phyloP scores from a whole-genome alignment of 2,113 vertebrate species.

The Okapia johnstoni region DNA sequence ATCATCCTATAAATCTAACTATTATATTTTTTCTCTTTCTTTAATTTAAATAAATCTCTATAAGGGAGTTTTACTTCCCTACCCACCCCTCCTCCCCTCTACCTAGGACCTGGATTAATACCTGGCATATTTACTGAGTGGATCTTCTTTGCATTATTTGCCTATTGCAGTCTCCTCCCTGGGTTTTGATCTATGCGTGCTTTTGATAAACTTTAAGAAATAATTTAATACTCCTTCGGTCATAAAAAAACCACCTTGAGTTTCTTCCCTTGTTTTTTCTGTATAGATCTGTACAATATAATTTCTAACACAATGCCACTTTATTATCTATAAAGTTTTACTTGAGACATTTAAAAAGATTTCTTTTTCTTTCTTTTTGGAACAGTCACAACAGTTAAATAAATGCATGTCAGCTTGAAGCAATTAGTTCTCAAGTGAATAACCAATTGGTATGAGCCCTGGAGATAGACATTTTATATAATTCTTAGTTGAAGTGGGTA shows the following conservation, averaged over 20 bases:
- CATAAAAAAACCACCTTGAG: background rate
- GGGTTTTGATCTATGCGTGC: background rate
- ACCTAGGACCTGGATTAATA: background rate
- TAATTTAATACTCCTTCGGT: background rate
- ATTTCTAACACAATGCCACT: background rate
- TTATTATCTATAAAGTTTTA: background rate
- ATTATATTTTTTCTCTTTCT: background rate
- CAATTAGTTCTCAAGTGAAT: constrained; percentile 23
- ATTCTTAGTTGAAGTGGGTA: constrained; percentile 16
- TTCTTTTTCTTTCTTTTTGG: background rate
- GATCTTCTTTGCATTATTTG: background rate
- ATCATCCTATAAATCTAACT: background rate
- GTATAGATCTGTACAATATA: background rate
- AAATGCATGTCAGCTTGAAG: background rate
- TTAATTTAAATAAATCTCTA: background rate
- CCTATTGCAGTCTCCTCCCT: background rate
- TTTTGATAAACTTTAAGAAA: background rate
- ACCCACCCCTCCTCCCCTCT: accelerated
- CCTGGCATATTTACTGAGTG: background rate
- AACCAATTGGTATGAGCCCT: background rate
- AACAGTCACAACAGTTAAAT: background rate
- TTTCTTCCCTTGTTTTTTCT: background rate
- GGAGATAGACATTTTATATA: constrained; percentile 13
- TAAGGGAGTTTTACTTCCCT: background rate
- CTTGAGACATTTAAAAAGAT: background rate